Evolutionary conservation across 2,113 vertebrate species (phyloP), one percentile per base, ranked within the genome.

Genomic region (Pseudorasbora parva): DNA sequence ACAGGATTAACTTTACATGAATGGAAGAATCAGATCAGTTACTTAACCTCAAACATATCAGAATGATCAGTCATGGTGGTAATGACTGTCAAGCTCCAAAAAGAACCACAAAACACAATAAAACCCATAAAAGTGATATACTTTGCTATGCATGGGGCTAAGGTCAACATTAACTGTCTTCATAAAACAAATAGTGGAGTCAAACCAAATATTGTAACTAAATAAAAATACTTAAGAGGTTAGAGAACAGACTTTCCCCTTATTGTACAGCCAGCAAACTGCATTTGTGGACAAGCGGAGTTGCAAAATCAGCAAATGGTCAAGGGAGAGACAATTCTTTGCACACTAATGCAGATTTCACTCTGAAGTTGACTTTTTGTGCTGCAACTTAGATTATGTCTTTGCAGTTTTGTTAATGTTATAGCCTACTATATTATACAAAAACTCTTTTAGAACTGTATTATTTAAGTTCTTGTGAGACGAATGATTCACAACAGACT

Each of bases 271-370:
- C 74, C 74, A 77, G 54, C 49, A 41, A 77, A 57, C 74, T 37
- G 74, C 5, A 57, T 77, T 23, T 77, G 30, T 41, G 27, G 74
- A 77, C 27, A 33, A 37, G 74, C 30, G 41, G 74, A 77, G 30
- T 77, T 77, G 74, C 72, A 21, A 54, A 54, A 75, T 59, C 19
- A 41, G 74, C 19, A n/a, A 41, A 57, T 37, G 51, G 74, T 77
- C 74, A 33, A 41, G 74, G 51, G 49, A 54, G 47, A 75, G 47
- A 75, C 15, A 1, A 51, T 75, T 75, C 15, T 54, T 75, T 54
- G 72, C 25, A 30, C 47, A 33, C 72, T 54, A 54, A 75, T 51
- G 72, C 72, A 75, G 4, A 51, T 75, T 75, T 75, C 23, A 54
- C 41, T 71, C 41, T 72, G 37, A 72, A 23, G 68, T 72, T 72